Percentiles rank a stretch among this genome's conserved stretches.
These are phyloP conservation scores for Steatornis caripensis DNA, from an alignment of 2,113 vertebrate genomes.

Conservation along the genomic window DNA sequence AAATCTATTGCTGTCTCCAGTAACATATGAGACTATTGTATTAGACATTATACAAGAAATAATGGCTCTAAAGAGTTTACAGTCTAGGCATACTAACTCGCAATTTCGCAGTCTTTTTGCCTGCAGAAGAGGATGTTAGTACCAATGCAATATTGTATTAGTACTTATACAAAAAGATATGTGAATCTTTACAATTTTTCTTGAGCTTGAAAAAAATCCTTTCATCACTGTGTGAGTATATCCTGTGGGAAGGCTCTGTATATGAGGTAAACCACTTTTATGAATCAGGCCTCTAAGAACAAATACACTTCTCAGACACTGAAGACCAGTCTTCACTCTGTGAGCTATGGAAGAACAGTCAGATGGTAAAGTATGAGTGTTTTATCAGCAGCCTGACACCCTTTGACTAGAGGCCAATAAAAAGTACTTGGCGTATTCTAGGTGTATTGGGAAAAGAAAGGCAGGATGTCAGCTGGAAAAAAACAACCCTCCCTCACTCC, in stretches of 20 bases:
- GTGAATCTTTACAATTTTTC: not conserved
- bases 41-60: not conserved
- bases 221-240: not conserved
- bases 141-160: not conserved
- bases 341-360: not conserved
- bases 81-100: not conserved
- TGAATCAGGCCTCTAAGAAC: not conserved
- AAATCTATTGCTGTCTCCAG: not conserved
- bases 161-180: not conserved
- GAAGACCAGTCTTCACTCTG: not conserved
- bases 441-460: not conserved
- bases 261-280: not conserved
- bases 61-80: not conserved
- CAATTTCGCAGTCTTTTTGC: not conserved
- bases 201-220: not conserved
- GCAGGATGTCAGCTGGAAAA: not conserved
- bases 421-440: not conserved
- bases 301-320: not conserved
- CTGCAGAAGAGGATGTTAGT: not conserved
- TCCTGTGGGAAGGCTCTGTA: not conserved
- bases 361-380: not conserved
- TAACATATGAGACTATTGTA: not conserved
- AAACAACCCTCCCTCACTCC: accelerated
- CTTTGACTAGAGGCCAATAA: not conserved
- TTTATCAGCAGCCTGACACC: not conserved